Conservation (phyloP, 2,888 invertebrate genomes). For the Oxystoma pomonae region DNA sequence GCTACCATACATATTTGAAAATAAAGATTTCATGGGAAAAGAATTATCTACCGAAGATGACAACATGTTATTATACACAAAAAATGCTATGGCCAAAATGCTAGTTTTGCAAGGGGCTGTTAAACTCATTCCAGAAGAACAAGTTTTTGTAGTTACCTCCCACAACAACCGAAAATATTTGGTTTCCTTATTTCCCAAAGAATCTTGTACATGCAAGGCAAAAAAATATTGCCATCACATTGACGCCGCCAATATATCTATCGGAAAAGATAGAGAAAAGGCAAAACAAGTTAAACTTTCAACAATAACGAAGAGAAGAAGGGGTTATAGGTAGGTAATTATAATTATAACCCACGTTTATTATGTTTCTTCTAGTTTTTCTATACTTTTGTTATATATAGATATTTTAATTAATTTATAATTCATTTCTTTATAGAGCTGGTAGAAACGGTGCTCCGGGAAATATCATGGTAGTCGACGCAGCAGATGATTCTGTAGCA, state of each 20-base stretch:
- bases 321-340: conserved; percentile 2
- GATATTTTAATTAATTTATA: too few relatives aligned
- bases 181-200: neutral
- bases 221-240: conserved; percentile 3
- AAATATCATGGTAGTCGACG: conserved; percentile 4
- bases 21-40: neutral
- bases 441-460: conserved; percentile 5
- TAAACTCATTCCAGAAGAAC: neutral
- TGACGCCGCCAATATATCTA: neutral
- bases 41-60: neutral
- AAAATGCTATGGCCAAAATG: neutral
- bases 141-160: neutral
- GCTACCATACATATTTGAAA: neutral
- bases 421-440: conserved; percentile 7
- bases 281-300: neutral
- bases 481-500: neutral
- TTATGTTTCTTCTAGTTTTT: too few relatives aligned
- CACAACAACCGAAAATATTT: neutral
- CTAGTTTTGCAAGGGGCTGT: neutral
- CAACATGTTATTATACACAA: neutral
- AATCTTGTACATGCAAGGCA: neutral
- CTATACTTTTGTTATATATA: too few relatives aligned
- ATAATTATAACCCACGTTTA: too few relatives aligned
- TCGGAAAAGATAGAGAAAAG: conserved; percentile 3
- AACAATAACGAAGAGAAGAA: conserved; percentile 2